These are phyloP conservation scores for Pituophis catenifer DNA, from an alignment of 2,113 vertebrate genomes.

Conservation along the genomic window DNA sequence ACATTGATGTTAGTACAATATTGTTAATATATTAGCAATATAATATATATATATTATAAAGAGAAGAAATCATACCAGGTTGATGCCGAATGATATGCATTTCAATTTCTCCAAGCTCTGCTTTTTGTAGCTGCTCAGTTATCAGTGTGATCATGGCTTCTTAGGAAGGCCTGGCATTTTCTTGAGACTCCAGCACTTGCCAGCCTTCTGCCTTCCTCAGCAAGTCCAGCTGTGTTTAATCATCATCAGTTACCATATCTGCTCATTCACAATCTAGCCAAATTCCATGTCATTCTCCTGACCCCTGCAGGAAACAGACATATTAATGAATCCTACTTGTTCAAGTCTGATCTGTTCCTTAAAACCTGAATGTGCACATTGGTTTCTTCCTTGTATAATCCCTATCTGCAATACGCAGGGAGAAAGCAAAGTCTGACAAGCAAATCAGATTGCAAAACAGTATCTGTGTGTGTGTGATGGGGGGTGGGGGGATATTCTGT, in stretches of 20 bases:
- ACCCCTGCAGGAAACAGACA: conserved; percentile 10
- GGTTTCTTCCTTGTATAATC: background rate
- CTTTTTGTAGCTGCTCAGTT: conserved; percentile 83
- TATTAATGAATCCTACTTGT: background rate
- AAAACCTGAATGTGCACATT: background rate
- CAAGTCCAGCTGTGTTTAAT: conserved; percentile 12
- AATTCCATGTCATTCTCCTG: background rate
- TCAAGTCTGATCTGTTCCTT: background rate
- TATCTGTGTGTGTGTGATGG: background rate
- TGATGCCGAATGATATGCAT: conserved; percentile 80
- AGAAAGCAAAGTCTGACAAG: background rate
- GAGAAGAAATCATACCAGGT: conserved; percentile 72
- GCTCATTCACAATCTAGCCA: conserved; percentile 6
- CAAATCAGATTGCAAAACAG: background rate
- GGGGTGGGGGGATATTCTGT: background rate
- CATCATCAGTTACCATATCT: background rate
- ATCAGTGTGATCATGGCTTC: conserved; percentile 85
- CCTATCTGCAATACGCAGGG: background rate
- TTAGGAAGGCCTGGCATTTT: conserved; percentile 12
- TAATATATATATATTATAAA: background rate
- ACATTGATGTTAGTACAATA: background rate
- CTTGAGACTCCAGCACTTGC: conserved; percentile 31
- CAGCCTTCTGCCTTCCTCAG: conserved; percentile 30
- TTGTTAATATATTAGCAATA: background rate
- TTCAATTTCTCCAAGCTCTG: conserved; percentile 86